phyloP scores from a whole-genome alignment of 2,797 vertebrate species.

The Hypotaenidia okinawae region DNA sequence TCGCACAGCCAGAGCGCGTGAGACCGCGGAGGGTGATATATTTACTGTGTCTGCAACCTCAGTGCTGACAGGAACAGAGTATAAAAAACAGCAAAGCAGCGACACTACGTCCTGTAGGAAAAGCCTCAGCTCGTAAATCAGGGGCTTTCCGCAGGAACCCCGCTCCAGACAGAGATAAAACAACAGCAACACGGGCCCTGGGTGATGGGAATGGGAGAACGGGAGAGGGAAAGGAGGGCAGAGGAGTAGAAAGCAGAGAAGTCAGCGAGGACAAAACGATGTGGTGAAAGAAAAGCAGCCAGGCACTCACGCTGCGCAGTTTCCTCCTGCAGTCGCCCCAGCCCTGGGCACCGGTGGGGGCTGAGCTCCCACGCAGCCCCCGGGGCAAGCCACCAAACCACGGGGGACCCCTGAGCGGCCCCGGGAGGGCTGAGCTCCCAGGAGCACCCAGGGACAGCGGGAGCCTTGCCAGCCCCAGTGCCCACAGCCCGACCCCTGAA shows the following conservation, averaged over 20 bases:
- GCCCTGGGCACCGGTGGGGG: not conserved
- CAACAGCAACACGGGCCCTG: not conserved
- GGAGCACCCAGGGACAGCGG: not conserved
- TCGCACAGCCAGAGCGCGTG: accelerated
- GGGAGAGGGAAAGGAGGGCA: not conserved
- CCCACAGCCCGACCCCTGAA: accelerated
- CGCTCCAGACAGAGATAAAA: not conserved
- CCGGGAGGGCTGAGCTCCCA: not conserved
- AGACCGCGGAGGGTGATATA: not conserved
- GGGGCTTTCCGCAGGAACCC: accelerated
- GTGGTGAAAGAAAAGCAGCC: not conserved
- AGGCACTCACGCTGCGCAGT: accelerated
- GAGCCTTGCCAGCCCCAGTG: not conserved
- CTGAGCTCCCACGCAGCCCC: not conserved
- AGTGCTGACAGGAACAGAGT: not conserved
- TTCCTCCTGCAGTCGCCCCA: not conserved
- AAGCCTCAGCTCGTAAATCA: not conserved
- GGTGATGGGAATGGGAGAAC: not conserved
- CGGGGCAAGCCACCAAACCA: accelerated
- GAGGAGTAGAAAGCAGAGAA: not conserved
- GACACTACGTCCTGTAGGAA: not conserved
- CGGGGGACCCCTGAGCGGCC: not conserved
- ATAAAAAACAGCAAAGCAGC: not conserved
- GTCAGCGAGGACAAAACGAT: accelerated
- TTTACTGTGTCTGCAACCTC: not conserved